A percentile compares a stretch with the other conserved stretches of the same genome.
Conservation (phyloP, 2,888 invertebrate species). For the Xanthia togata region DNA sequence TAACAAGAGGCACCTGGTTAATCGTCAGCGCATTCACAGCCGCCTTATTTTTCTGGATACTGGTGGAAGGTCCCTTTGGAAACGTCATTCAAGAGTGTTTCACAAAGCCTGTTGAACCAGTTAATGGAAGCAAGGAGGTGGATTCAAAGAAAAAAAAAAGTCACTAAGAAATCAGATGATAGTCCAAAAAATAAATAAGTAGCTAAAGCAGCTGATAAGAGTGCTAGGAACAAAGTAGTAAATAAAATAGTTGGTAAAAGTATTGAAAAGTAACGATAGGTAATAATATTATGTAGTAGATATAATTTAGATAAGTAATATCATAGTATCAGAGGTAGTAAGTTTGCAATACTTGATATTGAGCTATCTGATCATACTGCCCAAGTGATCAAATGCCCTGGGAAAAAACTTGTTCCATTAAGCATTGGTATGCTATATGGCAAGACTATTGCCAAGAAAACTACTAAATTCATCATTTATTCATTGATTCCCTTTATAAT, state of each 20-base stretch:
- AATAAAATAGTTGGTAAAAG: not conserved
- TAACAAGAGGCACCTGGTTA: rapidly evolving
- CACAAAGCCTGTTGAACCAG: not conserved
- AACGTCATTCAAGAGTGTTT: constrained; percentile 8
- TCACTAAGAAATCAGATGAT: not conserved
- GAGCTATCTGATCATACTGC: no score
- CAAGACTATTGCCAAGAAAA: no score
- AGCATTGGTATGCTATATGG: no score
- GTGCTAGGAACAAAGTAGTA: not conserved
- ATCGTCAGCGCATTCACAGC: not conserved
- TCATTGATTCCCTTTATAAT: no score
- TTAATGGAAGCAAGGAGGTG: not conserved
- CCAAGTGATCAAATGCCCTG: no score
- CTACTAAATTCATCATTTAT: no score
- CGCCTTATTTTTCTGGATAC: constrained; percentile 28
- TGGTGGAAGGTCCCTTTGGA: constrained; percentile 37
- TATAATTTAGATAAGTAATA: no score
- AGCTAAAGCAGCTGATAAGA: not conserved
- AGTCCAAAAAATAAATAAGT: not conserved
- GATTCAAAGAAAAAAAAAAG: not conserved
- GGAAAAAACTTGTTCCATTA: no score
- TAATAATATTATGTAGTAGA: not conserved
- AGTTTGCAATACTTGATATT: no score
- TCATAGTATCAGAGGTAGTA: no score
- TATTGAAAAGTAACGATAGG: constrained; percentile 5